Evolutionary conservation across 2,797 vertebrate genomes (phyloP), one percentile per base, ranked within the genome.

Genomic region (Melopsittacus undulatus): DNA sequence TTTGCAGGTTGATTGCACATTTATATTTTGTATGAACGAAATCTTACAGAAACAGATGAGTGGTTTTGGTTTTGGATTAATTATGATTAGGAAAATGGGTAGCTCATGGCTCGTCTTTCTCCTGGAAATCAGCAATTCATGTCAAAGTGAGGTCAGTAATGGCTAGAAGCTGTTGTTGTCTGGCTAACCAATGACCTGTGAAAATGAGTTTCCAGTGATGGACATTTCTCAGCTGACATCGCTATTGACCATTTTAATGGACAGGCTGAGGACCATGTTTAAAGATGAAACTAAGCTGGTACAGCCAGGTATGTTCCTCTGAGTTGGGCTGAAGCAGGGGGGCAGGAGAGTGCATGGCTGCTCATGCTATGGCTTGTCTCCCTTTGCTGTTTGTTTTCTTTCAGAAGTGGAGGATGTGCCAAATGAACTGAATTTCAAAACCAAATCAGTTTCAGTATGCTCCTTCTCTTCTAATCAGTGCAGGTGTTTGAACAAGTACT

Each of bases 121-220:
- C 68, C 46, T 57, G 86, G 79, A 92, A 94, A 75, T 95, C 83
- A 66, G 88, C 2, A 0, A 30, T 83, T 96, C 0, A 1, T 72
- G 88, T 93, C 3, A 3, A 76, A 87, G 86, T 66, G 94, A 94
- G 92, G 86, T 96, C 90, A 87, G 81, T 72, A 85, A 62, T 93
- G 95, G 93, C 94, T 90, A 68, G 92, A n/a, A 96, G 96, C 96
- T 96, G 92, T 96, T 97, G 92, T 95, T 95, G 88, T 93, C 93
- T 96, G 92, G 64, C 57, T 95, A 77, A 49, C 78, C 96, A 93
- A 9, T 97, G 96, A 96, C 92, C 94, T 97, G 94, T 96, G 83
- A 96, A 96, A 91, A 91, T 62, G 87, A 74, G 75, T 68, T 94
- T 51, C 42, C 36, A 51, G 80, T 52, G 79, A 91, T 77, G 85